Base-by-base conservation (phyloP, 2,797 vertebrate genomes). In the Gymnothorax javanicus region DNA sequence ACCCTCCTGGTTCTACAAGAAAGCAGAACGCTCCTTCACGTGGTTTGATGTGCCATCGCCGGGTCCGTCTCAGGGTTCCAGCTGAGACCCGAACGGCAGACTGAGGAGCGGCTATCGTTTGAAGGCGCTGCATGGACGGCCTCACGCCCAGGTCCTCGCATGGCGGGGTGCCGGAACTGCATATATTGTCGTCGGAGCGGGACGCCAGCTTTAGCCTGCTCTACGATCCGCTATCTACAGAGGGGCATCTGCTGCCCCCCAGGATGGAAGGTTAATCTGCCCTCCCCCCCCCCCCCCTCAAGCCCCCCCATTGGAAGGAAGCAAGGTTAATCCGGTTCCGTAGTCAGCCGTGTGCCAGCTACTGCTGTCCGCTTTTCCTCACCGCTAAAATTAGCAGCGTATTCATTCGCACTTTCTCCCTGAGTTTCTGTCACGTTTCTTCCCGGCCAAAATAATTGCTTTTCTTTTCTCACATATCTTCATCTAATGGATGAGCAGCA, bases 21-120 rank as follows among this genome's bases (percentile, higher is more conserved):
- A 89, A 88, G 88, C 75, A 69, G 60, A 91, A 90, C 87, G 89
- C 86, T 91, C 88, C 90, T 91, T 94, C 88, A 87, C 93, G 92
- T 90, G 89, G 91, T 92, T 92, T 93, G 89, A 93, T 94, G 88
- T 92, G 90, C 60, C 88, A 89, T 94, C 89, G 90, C 90, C 86
- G 82, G 88, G 92, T 87, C 90, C 87, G 82, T 71, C 88, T 91
- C 89, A 91, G 87, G 88, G 89, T 89, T 94, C 90, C 92, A 90
- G 90, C 89, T 91, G 91, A 89, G 92, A 91, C 88, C 92, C 90
- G 91, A 93, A 93, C 88, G 90, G 89, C 85, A 93, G 94, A 94
- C 92, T 82, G 92, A 89, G 90, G 89, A 92, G 92, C 92, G 91
- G 88, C 85, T 89, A 92, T 94, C 83, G 87, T 92, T 94, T 93